Evolutionary conservation across 2,888 invertebrate species (phyloP).

Genomic region (Monopis laevigella): DNA sequence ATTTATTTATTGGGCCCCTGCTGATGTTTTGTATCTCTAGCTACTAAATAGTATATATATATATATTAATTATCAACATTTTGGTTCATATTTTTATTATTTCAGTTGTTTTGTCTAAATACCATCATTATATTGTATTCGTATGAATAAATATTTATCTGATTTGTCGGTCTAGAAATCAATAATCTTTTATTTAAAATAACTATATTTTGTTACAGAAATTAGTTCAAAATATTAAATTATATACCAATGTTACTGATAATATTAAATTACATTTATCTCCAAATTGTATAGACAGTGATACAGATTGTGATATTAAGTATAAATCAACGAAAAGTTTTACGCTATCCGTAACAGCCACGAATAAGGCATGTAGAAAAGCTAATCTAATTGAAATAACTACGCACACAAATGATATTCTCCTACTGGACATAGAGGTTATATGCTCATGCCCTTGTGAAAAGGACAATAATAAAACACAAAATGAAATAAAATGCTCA

Average conservation of each 20-base stretch:
- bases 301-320: constrained; percentile 25
- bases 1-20: no score
- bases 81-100: no score
- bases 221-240: constrained; percentile 22
- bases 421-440: constrained; percentile 74
- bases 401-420: constrained; percentile 55
- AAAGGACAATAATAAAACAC: constrained; percentile 34
- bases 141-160: no score
- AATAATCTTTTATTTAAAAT: no score
- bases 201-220: constrained; percentile 25
- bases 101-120: no score
- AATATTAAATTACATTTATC: constrained; percentile 26
- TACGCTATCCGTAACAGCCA: constrained; percentile 27
- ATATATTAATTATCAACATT: no score
- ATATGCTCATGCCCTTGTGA: constrained; percentile 83
- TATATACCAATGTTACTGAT: constrained; percentile 23
- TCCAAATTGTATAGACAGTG: constrained; percentile 28
- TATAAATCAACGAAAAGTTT: constrained; percentile 26
- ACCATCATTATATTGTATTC: no score
- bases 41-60: no score
- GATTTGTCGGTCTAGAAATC: no score
- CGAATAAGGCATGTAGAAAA: constrained; percentile 4
- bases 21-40: no score
- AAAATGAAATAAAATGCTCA: constrained; percentile 43
- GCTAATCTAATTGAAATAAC: background rate